Base-by-base conservation (phyloP, 2,113 vertebrate genomes). In the Chionodraco myersi region DNA sequence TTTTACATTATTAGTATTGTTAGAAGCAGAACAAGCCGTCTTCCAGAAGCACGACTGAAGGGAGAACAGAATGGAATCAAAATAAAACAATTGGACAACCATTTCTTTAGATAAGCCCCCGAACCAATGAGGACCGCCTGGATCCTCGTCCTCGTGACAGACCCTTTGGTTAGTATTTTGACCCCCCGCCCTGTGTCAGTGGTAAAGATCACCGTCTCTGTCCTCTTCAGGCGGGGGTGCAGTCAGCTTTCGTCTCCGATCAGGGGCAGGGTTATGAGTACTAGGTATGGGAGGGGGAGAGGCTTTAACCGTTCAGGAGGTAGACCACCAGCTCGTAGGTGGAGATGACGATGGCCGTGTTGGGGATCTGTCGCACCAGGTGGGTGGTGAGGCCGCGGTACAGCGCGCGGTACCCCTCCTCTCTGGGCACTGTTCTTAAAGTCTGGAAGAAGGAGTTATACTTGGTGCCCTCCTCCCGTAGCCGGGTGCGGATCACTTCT, bases 301-400 rank as follows among this genome's bases (percentile, higher is more conserved):
- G 16, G 18, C 15, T 62, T 96, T 98, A 98, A 95, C 97, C 96
- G 56, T 96, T 96, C 0, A 99, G 96, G 47, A 99, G 92, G 95
- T 98, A 97, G 88, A 99, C 98, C 84, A 99, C 97, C 86, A 99
- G 74, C 95, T 99, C 98, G 66, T 99, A 99, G 87, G 98, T 99
- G 92, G 96, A 97, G 97, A 99, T 99, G 97, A 98, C 97, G 89
- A 99, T 99, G 88, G 97, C 98, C 0, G 97, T 99, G 95, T 99
- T 99, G 83, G 98, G 98, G 88, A 99, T 99, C 93, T 99, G 98
- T 86, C 98, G 97, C 86, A 99, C 92, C 89, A 99, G 94, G 77
- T 99, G 98, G 2, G 97, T 99, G 59, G 96, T 97, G 89, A 99
- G 95, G 81, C 98, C 98, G 62, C 98, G 96, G 93, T 99, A 99